A percentile compares a stretch with the other conserved stretches of the same genome.
Evolutionary conservation across 2,888 invertebrate genomes (phyloP).

Genomic region (Malthinus flaveolus): DNA sequence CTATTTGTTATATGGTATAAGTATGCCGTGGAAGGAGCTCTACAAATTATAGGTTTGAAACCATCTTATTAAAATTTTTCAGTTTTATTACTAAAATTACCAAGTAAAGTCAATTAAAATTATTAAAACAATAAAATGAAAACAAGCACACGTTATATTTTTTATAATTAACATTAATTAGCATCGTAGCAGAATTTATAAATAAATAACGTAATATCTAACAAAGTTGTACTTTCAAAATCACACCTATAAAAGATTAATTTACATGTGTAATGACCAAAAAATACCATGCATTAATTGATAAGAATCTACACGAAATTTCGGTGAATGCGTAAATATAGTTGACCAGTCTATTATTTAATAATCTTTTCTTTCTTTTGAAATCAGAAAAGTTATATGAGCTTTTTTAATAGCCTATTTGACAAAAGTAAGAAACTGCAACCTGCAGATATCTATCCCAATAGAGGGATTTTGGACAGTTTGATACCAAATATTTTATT

Average conservation of each 20-base stretch:
- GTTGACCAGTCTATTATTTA: constrained; percentile 27
- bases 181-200: constrained; percentile 27
- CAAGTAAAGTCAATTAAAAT: neutral
- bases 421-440: constrained; percentile 28
- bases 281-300: constrained; percentile 50
- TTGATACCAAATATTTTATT: too few relatives aligned
- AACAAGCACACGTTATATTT: constrained; percentile 14
- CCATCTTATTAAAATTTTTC: too few relatives aligned
- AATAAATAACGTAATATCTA: constrained; percentile 48
- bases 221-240: constrained; percentile 49
- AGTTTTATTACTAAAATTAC: neutral
- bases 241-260: constrained; percentile 50
- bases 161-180: constrained; percentile 25
- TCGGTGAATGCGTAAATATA: constrained; percentile 40
- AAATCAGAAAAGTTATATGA: constrained; percentile 4
- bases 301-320: constrained; percentile 50
- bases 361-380: neutral
- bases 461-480: too few relatives aligned
- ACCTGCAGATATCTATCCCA: too few relatives aligned
- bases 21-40: too few relatives aligned
- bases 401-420: constrained; percentile 14
- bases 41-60: too few relatives aligned
- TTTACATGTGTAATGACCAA: constrained; percentile 53
- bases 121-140: constrained; percentile 2
- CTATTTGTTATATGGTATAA: too few relatives aligned